Percentiles rank a stretch among this genome's conserved stretches.
Conservation (phyloP, 2,113 vertebrate species). For the Zeus faber region DNA sequence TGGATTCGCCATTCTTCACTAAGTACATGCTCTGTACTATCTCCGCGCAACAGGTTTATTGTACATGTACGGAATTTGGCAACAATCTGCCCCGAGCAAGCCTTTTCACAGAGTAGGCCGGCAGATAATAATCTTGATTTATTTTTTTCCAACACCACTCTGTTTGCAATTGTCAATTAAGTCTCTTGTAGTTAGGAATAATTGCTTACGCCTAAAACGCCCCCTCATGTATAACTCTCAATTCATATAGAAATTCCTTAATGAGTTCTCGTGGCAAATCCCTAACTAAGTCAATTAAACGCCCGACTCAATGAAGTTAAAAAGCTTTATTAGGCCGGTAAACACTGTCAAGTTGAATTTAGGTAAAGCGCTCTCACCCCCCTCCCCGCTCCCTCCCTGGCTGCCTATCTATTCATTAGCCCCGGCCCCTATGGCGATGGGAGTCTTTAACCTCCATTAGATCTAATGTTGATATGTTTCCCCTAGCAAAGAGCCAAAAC, state of each 20-base stretch:
- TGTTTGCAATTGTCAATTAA: slow-evolving; percentile 29
- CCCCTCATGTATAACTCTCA: slow-evolving; percentile 23
- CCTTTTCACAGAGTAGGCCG: no score
- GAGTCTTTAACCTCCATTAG: slow-evolving; percentile 75
- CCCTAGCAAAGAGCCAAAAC: slow-evolving; percentile 86
- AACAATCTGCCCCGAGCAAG: not conserved
- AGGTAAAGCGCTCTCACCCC: not conserved
- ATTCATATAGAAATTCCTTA: slow-evolving; percentile 37
- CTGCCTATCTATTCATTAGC: slow-evolving; percentile 71
- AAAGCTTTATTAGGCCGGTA: slow-evolving; percentile 49
- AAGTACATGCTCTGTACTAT: not conserved
- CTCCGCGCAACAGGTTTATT: not conserved
- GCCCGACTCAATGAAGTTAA: slow-evolving; percentile 37
- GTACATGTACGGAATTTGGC: not conserved
- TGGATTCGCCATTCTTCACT: not conserved
- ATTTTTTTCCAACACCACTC: slow-evolving; percentile 7
- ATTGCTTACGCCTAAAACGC: slow-evolving; percentile 20
- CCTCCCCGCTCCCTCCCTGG: slow-evolving; percentile 23
- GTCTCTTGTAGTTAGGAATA: slow-evolving; percentile 16
- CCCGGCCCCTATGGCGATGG: slow-evolving; percentile 66
- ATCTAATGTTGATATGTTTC: slow-evolving; percentile 87
- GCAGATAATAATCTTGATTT: not conserved
- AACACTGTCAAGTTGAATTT: slow-evolving; percentile 27
- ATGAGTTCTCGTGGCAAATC: slow-evolving; percentile 49
- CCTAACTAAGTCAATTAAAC: slow-evolving; percentile 56